Conservation (phyloP, 1,140 invertebrate genomes). For the Galendromus occidentalis region DNA sequence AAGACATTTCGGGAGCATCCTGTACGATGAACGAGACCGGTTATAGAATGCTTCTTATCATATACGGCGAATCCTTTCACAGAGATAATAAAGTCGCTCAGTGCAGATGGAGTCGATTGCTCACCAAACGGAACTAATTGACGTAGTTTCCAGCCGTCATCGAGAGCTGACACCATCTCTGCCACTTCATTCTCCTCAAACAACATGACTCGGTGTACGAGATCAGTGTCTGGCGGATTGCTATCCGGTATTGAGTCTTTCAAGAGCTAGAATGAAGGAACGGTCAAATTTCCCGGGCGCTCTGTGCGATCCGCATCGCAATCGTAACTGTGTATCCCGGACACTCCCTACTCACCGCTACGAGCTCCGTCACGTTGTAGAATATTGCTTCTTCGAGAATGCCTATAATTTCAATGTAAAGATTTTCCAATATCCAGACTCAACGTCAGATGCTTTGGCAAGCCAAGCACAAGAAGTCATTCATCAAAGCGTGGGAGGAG, state of each 20-base stretch:
- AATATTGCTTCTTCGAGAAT: conserved; percentile 97
- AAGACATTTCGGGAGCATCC: conserved; percentile 91
- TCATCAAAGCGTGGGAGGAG: too few species aligned
- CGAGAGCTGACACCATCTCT: conserved; percentile 90
- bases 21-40: conserved; percentile 27
- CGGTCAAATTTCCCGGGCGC: too few species aligned
- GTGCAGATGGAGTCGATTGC: not conserved
- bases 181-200: conserved; percentile 98
- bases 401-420: conserved; percentile 32
- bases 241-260: conserved; percentile 15
- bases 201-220: conserved; percentile 92
- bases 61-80: not conserved
- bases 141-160: conserved; percentile 98
- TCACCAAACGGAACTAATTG: conserved; percentile 27
- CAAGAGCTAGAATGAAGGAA: conserved; percentile 14
- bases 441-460: conserved; percentile 12
- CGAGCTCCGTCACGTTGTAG: conserved; percentile 91
- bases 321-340: too few species aligned
- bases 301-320: not conserved
- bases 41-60: too few species aligned
- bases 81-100: not conserved
- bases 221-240: not conserved
- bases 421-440: conserved; percentile 5
- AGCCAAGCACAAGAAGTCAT: too few species aligned
- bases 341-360: conserved; percentile 55